Evolutionary conservation across 2,113 vertebrate species (phyloP), one percentile per base, ranked within the genome.

Genomic region (Epinephelus lanceolatus): DNA sequence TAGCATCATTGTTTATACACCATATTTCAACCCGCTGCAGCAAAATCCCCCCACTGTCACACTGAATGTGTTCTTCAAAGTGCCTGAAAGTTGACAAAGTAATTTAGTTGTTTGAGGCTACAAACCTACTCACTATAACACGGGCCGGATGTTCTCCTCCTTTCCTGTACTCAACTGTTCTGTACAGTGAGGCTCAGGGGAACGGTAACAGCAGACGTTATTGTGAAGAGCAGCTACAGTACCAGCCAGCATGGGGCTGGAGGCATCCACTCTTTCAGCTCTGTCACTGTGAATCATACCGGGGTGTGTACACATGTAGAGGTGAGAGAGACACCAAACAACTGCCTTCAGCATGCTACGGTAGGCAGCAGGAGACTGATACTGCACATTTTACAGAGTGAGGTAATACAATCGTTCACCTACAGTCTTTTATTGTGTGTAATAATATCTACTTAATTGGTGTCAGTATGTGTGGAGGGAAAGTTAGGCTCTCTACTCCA

Each of bases 241-340:
- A 77, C 60, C 37, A 56, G 65, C 59, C 53, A 68, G 65, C 76
- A 67, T 6, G 25, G 61, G 40, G 68, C 86, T 85, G 81, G 55
- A 91, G 83, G 88, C 67, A 37, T 74, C 53, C 47, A 21, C 61
- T 73, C 72, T 71, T 78, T 78, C 69, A 76, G 86, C 67, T 87
- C 76, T 62, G 72, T 79, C 76, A 72, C 10, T 47, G 73, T 62
- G 85, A 84, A 80, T 71, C 71, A 86, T 45, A 75, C 59, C 75
- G 57, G 25, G 19, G 15, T 49, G 47, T 55, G 25, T 40, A 27
- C 11, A 70, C 49, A 66, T 17, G 49, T 5, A 13, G 78, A 71
- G 73, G 59, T 45, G 60, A 70, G 79, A 60, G 62, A 82, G 17
- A 83, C 61, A 45, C 55, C 18, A 25, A 61, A 37, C 61, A 66